These are phyloP conservation scores for Epistrophe grossulariae DNA, from an alignment of 2,888 invertebrate genomes.

Conservation along the genomic window DNA sequence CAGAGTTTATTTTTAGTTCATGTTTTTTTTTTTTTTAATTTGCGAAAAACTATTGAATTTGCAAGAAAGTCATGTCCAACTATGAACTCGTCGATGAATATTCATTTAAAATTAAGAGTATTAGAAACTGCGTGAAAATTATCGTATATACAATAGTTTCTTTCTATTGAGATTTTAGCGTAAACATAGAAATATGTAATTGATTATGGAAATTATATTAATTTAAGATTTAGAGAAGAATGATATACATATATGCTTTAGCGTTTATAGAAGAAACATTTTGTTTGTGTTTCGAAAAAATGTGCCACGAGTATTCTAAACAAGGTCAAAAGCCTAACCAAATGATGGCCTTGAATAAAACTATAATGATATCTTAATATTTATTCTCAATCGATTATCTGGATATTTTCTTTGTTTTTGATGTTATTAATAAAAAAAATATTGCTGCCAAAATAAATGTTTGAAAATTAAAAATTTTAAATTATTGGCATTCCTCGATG, in stretches of 20 bases:
- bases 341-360: slow-evolving; percentile 3
- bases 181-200: neutral
- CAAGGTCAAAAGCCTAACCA: slow-evolving; percentile 11
- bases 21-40: neutral
- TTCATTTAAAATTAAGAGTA: neutral
- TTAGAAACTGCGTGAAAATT: slow-evolving; percentile 6
- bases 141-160: neutral
- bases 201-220: slow-evolving; percentile 9
- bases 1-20: slow-evolving; percentile 58
- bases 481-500: neutral
- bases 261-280: neutral
- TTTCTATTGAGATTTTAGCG: neutral
- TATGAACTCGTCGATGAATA: neutral
- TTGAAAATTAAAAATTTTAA: neutral
- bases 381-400: neutral
- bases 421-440: neutral
- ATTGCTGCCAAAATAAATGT: slow-evolving; percentile 3
- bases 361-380: neutral
- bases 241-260: neutral
- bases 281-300: neutral
- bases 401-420: neutral
- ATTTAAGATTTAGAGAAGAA: neutral
- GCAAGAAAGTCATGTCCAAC: slow-evolving; percentile 23
- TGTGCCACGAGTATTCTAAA: slow-evolving; percentile 20
- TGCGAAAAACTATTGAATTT: slow-evolving; percentile 37